phyloP scores from a whole-genome alignment of 2,113 vertebrate genomes.

The Pelodiscus sinensis region DNA sequence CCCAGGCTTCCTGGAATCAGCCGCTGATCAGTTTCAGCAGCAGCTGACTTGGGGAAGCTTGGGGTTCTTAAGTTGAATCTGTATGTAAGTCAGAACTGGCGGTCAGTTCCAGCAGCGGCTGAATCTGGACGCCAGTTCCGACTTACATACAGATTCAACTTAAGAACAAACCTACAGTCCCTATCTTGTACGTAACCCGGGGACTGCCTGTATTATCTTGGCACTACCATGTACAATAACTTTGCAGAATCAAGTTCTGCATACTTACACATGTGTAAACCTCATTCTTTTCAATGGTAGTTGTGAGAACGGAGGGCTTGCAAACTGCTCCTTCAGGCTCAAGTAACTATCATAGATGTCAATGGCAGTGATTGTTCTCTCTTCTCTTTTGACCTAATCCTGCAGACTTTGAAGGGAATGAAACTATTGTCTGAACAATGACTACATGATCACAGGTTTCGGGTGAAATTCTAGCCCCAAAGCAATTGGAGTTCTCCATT shows the following conservation, averaged over 20 bases:
- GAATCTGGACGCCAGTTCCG: too few relatives aligned
- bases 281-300: not conserved
- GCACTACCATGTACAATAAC: too few relatives aligned
- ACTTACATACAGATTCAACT: too few relatives aligned
- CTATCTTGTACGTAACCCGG: too few relatives aligned
- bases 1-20: too few relatives aligned
- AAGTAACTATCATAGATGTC: not conserved
- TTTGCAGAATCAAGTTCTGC: not conserved
- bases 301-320: not conserved
- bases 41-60: too few relatives aligned
- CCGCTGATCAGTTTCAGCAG: too few relatives aligned
- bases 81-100: too few relatives aligned
- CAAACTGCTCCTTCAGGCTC: rapidly evolving
- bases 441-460: not conserved
- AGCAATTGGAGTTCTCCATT: conserved; percentile 56
- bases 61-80: too few relatives aligned
- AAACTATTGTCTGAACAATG: not conserved
- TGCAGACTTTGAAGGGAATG: not conserved
- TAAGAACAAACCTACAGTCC: too few relatives aligned
- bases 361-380: not conserved
- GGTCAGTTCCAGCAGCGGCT: too few relatives aligned
- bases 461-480: conserved; percentile 27
- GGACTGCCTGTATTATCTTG: too few relatives aligned
- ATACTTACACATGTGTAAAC: not conserved
- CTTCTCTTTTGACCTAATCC: not conserved